Evolutionary conservation across 2,888 invertebrate species (phyloP).

Genomic region (Chrysomela aeneicollis): DNA sequence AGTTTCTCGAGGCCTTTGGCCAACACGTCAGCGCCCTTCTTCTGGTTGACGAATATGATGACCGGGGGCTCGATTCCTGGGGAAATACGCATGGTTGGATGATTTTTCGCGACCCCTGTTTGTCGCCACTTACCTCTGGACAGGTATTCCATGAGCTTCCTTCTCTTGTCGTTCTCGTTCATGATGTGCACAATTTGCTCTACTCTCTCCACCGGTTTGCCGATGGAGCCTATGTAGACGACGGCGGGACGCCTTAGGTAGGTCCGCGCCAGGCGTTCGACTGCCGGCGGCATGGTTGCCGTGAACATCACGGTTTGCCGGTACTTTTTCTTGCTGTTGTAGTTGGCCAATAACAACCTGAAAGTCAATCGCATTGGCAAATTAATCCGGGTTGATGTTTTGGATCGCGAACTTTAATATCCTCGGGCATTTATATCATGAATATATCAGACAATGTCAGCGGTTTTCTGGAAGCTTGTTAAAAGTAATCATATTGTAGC

Average conservation of each 20-base stretch:
- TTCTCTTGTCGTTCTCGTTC: conserved; percentile 94
- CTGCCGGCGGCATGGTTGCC: conserved; percentile 99
- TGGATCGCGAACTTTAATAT: too few species aligned
- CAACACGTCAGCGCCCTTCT: conserved; percentile 94
- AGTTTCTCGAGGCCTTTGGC: conserved; percentile 97
- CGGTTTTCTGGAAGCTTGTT: too few species aligned
- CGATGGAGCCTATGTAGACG: conserved; percentile 92
- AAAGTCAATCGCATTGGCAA: too few species aligned
- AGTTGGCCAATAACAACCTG: conserved; percentile 83
- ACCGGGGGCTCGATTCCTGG: conserved; percentile 92
- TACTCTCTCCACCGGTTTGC: conserved; percentile 96
- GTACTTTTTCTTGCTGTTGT: conserved; percentile 95
- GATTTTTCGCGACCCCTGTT: too few species aligned
- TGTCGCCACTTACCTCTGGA: conserved; percentile 55
- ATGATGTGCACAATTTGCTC: conserved; percentile 98
- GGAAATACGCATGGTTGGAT: not conserved
- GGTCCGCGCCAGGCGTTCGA: conserved; percentile 93
- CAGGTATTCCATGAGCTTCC: conserved; percentile 94
- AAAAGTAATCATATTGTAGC: too few species aligned
- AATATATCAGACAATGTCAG: too few species aligned
- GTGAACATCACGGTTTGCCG: conserved; percentile 99
- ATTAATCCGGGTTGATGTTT: too few species aligned
- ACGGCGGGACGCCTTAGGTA: conserved; percentile 96
- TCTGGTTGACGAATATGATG: conserved; percentile 99
- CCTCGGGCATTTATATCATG: too few species aligned